Evolutionary conservation across 2,888 invertebrate species (phyloP).

Genomic region (Perdita meconis): DNA sequence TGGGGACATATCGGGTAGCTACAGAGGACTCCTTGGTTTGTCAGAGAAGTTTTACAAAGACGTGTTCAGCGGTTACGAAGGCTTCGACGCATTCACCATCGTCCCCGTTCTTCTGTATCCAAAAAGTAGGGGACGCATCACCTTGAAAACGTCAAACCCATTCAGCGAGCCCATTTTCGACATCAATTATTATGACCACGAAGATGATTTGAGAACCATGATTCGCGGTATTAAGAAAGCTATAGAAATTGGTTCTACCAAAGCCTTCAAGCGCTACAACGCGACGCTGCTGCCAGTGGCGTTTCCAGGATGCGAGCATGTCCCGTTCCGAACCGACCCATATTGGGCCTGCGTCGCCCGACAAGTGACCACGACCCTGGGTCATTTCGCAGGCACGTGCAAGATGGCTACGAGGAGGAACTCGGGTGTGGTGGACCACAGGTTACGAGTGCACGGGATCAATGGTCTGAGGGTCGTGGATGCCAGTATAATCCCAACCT

Average conservation of each 20-base stretch:
- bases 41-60: conserved; percentile 86
- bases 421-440: conserved; percentile 85
- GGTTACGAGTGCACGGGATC: conserved; percentile 85
- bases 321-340: conserved; percentile 87
- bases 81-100: conserved; percentile 88
- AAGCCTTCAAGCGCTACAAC: conserved; percentile 85
- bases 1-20: conserved; percentile 89
- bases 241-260: conserved; percentile 85
- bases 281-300: conserved; percentile 86
- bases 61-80: conserved; percentile 85
- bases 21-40: conserved; percentile 88
- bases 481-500: conserved; percentile 86
- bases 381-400: conserved; percentile 85
- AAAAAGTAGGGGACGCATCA: conserved; percentile 90
- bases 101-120: conserved; percentile 91
- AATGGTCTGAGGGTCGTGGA: conserved; percentile 86
- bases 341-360: conserved; percentile 92
- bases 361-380: conserved; percentile 89
- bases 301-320: conserved; percentile 89
- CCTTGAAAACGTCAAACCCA: conserved; percentile 89
- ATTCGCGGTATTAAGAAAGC: conserved; percentile 91
- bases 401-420: conserved; percentile 84
- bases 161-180: conserved; percentile 91
- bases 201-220: conserved; percentile 90
- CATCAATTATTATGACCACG: conserved; percentile 92